Conservation (phyloP, 2,888 invertebrate species). For the Crioceris asparagi region DNA sequence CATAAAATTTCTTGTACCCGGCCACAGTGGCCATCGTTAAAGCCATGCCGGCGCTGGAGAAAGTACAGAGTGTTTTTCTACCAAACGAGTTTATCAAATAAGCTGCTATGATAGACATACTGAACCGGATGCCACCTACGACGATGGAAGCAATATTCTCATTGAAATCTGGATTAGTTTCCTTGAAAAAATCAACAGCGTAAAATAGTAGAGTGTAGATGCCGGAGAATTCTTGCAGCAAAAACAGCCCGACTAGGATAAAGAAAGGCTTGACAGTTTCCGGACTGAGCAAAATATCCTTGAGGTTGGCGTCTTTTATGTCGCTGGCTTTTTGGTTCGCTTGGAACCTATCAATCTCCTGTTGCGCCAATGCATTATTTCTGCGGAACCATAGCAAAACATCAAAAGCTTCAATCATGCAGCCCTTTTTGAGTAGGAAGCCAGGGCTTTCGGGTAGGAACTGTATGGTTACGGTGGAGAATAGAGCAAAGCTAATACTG, state of each 20-base stretch:
- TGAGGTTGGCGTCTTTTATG: constrained; percentile 18
- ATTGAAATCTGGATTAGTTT: constrained; percentile 51
- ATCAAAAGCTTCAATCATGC: constrained; percentile 45
- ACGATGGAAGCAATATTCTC: constrained; percentile 60
- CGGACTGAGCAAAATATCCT: constrained; percentile 36
- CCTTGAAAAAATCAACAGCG: constrained; percentile 59
- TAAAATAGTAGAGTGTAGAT: constrained; percentile 64
- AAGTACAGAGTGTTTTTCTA: constrained; percentile 50
- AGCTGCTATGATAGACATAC: constrained; percentile 57
- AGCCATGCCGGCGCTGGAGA: constrained; percentile 55
- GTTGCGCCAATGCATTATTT: constrained; percentile 50
- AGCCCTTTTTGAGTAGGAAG: constrained; percentile 51
- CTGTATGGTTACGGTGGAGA: constrained; percentile 48
- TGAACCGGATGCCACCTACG: constrained; percentile 54
- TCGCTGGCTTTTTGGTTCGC: constrained; percentile 17
- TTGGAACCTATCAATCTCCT: constrained; percentile 45
- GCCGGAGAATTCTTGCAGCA: constrained; percentile 61
- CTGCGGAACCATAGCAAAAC: constrained; percentile 56
- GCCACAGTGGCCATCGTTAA: constrained; percentile 44
- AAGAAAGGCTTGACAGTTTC: constrained; percentile 58
- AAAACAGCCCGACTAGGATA: constrained; percentile 53
- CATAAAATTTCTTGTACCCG: constrained; percentile 33
- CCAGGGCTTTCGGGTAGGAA: constrained; percentile 60
- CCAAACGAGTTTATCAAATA: constrained; percentile 53
- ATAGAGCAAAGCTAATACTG: constrained; percentile 46